Percentiles rank a stretch among this genome's conserved stretches.
phyloP scores from a whole-genome alignment of 2,888 invertebrate species.

The Octonoba sinensis region DNA sequence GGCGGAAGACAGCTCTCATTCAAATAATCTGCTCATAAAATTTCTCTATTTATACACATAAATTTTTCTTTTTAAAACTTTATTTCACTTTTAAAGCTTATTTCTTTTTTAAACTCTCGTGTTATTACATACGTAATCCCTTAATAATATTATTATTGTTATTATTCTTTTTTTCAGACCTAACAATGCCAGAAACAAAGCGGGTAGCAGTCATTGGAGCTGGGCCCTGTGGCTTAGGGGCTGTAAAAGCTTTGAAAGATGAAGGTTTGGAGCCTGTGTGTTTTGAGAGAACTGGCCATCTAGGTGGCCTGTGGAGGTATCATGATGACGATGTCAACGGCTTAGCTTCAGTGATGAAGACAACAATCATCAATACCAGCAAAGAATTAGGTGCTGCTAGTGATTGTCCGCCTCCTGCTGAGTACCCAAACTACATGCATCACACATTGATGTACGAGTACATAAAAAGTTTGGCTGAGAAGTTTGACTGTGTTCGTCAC shows the following conservation, averaged over 20 bases:
- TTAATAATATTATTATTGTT: not conserved
- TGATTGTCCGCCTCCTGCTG: constrained; percentile 71
- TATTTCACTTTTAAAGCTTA: no score
- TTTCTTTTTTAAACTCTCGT: no score
- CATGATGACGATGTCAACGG: constrained; percentile 66
- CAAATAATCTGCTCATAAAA: no score
- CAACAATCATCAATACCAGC: constrained; percentile 71
- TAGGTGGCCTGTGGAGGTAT: constrained; percentile 70
- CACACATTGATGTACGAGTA: constrained; percentile 71
- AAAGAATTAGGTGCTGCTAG: constrained; percentile 71
- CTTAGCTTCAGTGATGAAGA: constrained; percentile 69
- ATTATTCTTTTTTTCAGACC: not conserved
- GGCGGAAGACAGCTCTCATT: no score
- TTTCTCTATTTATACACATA: no score
- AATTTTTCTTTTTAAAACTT: no score
- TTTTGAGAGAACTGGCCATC: constrained; percentile 69
- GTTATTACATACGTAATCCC: no score
- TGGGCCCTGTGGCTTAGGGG: constrained; percentile 71
- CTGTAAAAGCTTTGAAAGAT: constrained; percentile 70
- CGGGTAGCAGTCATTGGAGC: constrained; percentile 70
- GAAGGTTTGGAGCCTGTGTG: constrained; percentile 70
- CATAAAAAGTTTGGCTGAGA: constrained; percentile 67
- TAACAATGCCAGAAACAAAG: constrained; percentile 32
- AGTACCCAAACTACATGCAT: constrained; percentile 73
- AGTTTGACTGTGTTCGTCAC: constrained; percentile 65